Base-by-base conservation (phyloP, 30 jellyfish, hydroid and myxozoan species). In the Aurelia aurita region DNA sequence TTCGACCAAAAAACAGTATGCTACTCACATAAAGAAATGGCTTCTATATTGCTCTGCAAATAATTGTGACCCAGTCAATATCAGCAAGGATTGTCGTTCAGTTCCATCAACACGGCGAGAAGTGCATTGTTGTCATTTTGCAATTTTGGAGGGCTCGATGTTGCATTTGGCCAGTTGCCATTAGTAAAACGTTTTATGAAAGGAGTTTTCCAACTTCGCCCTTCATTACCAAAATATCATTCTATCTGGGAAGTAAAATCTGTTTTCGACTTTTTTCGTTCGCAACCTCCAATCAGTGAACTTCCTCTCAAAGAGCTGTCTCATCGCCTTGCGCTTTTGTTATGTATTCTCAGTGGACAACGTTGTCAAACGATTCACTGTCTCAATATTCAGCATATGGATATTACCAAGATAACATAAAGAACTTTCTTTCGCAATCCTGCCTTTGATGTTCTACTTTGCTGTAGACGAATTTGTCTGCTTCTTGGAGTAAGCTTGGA, bases 161-260 rank as follows among this genome's bases (percentile, higher is more conserved):
- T 54, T 16, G 65, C 65, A 54, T 72, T 39, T 47, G 85, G 85
- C 23, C 69, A 46, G 23, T 16, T 45, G 51, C 85, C 85, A 1
- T 35, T 72, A 15, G 85, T 72, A 4, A 72, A 45, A 53, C 85
- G 74, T 25, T 72, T 72, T 46, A 46, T 72, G 69, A 25, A 29
- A 22, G 85, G 70, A 13, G 71, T 72, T 1, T 72, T 72, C 20
- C 45, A 72, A 13, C 19, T 18, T 39, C 85, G 85, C 49, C 85
- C 85, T 19, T 0, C 72, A 11, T 44, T 72, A 9, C 85, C 85
- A 10, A 21, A 29, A 45, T 46, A 72, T 46, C 69, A 53, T 12
- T 19, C 39, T 19, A 47, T 53, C 0, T 72, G 85, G 79, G 43
- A 47, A 7, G 45, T 46, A 6, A 10, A 19, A 31, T 31, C 58